phyloP scores from a whole-genome alignment of 2,888 invertebrate species.

The Nomada hirtipes region DNA sequence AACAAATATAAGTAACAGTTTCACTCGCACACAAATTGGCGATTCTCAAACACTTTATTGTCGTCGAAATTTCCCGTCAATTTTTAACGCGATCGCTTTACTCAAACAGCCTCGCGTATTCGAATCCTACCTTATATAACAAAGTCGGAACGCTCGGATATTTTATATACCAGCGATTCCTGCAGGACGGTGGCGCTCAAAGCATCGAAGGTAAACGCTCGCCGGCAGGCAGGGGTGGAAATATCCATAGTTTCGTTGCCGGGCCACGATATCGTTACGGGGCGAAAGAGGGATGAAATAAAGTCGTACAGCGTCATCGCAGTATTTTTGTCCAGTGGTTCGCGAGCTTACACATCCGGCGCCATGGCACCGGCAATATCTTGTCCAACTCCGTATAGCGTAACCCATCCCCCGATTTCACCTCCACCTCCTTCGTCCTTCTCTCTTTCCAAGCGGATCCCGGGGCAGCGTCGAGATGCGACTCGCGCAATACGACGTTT shows the following conservation, averaged over 20 bases:
- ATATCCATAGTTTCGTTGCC: conserved; percentile 40
- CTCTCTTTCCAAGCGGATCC: conserved; percentile 46
- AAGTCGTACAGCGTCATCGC: conserved; percentile 56
- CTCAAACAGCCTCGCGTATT: neutral
- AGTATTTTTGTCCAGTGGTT: conserved; percentile 61
- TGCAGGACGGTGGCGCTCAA: conserved; percentile 10
- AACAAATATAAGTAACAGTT: too few species aligned
- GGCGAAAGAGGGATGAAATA: conserved; percentile 52
- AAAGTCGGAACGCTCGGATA: neutral
- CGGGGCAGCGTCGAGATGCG: conserved; percentile 51
- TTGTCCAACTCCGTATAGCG: conserved; percentile 27
- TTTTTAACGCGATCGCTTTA: conserved; percentile 13
- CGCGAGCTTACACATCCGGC: conserved; percentile 63
- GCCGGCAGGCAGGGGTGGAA: conserved; percentile 38
- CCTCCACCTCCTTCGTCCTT: neutral
- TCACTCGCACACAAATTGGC: too few species aligned
- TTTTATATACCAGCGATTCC: conserved; percentile 5
- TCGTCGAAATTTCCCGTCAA: neutral
- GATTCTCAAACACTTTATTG: too few species aligned
- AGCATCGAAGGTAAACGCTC: conserved; percentile 40
- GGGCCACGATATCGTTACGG: conserved; percentile 33
- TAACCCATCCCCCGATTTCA: neutral
- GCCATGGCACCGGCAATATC: conserved; percentile 63
- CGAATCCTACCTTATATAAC: too few species aligned
- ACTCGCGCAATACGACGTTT: conserved; percentile 64